phyloP scores from a whole-genome alignment of 2,888 invertebrate genomes.

The Pyrgus malvae region DNA sequence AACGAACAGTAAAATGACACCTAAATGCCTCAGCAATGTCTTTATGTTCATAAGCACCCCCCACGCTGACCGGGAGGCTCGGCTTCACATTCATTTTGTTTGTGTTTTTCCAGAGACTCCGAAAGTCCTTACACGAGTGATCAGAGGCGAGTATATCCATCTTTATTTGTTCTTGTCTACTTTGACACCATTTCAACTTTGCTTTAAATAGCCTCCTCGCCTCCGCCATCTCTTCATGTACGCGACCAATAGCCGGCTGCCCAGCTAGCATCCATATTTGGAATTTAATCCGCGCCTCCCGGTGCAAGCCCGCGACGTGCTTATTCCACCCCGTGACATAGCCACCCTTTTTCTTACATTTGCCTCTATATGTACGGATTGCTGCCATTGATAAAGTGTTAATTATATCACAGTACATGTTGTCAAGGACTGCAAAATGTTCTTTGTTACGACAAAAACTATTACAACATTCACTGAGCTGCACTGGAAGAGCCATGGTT shows the following conservation, averaged over 20 bases:
- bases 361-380: background rate
- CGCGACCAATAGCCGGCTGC: background rate
- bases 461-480: slow-evolving; percentile 2
- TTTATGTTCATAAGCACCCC: no score
- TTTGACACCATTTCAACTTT: slow-evolving; percentile 18
- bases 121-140: slow-evolving; percentile 8
- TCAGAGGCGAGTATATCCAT: slow-evolving; percentile 7
- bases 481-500: background rate
- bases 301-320: slow-evolving; percentile 3
- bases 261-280: slow-evolving; percentile 8
- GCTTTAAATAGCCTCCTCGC: slow-evolving; percentile 12
- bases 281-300: slow-evolving; percentile 11
- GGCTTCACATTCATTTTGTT: no score
- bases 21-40: slow-evolving; percentile 10
- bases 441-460: background rate
- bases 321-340: slow-evolving; percentile 14
- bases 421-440: background rate
- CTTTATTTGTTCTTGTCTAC: no score
- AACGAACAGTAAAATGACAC: background rate
- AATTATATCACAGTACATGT: background rate
- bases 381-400: slow-evolving; percentile 8
- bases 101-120: no score
- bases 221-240: slow-evolving; percentile 11
- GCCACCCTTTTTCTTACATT: slow-evolving; percentile 1
- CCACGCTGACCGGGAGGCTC: slow-evolving; percentile 18